Evolutionary conservation across 2,113 vertebrate genomes (phyloP).

Genomic region (Melanerpes formicivorus): DNA sequence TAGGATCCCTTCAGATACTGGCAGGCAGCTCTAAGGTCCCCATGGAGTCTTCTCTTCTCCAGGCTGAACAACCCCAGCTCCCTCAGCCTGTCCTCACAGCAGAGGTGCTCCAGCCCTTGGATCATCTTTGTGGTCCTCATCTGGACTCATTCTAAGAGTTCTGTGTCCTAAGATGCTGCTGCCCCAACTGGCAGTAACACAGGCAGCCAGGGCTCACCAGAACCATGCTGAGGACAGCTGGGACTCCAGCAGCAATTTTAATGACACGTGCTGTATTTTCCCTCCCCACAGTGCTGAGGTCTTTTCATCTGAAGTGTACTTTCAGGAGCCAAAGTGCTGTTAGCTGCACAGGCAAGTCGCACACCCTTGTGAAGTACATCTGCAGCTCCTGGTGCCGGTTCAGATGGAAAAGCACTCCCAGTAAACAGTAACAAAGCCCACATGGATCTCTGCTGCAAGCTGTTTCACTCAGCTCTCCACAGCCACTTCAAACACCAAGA

Average conservation of each 20-base stretch:
- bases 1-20: too few species aligned
- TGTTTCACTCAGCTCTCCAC: background rate
- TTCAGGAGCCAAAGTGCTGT: background rate
- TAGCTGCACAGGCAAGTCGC: background rate
- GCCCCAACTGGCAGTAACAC: too few species aligned
- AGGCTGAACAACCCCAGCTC: too few species aligned
- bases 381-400: background rate
- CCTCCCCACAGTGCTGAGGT: background rate
- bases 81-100: too few species aligned
- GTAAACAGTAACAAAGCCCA: constrained; percentile 26
- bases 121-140: too few species aligned
- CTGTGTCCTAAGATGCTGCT: too few species aligned
- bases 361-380: background rate
- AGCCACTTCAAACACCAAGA: constrained; percentile 4
- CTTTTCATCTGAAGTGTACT: background rate
- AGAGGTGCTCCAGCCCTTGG: too few species aligned
- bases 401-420: background rate
- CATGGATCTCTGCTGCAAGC: background rate
- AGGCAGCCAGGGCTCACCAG: background rate
- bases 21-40: too few species aligned
- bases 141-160: too few species aligned
- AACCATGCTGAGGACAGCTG: constrained; percentile 3
- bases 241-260: constrained; percentile 27
- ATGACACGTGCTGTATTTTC: background rate
- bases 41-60: too few species aligned